phyloP scores from a whole-genome alignment of 2,888 invertebrate species.

The Phaedon cochleariae region DNA sequence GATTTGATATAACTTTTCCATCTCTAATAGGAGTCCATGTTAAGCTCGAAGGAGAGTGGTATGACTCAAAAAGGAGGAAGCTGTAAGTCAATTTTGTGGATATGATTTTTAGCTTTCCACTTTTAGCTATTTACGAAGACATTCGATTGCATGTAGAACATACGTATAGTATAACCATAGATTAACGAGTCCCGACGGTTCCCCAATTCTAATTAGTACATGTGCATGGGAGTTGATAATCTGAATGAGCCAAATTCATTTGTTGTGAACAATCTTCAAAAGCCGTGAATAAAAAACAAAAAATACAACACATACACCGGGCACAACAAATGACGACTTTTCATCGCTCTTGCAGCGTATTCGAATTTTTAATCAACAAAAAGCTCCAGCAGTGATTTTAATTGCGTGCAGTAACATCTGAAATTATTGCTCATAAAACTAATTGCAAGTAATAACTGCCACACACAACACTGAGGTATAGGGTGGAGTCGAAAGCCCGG shows the following conservation, averaged over 20 bases:
- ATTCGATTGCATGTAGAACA: no score
- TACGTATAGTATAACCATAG: no score
- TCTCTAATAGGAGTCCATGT: no score
- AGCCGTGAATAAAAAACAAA: conserved; percentile 4
- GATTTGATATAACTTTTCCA: no score
- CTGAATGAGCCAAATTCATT: neutral
- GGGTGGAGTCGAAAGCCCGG: conserved; percentile 1
- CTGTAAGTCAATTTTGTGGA: no score
- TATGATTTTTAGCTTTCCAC: no score
- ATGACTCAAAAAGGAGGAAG: no score
- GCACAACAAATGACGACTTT: conserved; percentile 10
- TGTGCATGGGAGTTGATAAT: no score
- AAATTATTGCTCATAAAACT: conserved; percentile 56
- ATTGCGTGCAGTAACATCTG: conserved; percentile 58
- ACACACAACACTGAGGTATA: conserved; percentile 12
- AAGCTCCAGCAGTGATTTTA: conserved; percentile 57
- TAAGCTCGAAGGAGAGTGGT: no score
- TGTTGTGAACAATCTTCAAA: neutral
- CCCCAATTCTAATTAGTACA: no score
- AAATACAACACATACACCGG: neutral
- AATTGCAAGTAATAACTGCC: conserved; percentile 59
- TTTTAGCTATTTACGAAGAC: no score
- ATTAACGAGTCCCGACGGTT: no score
- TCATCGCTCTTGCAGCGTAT: conserved; percentile 29
- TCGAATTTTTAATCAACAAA: conserved; percentile 58